These are phyloP conservation scores for Agrypnia vestita DNA, from an alignment of 1,140 invertebrate genomes.

Conservation along the genomic window DNA sequence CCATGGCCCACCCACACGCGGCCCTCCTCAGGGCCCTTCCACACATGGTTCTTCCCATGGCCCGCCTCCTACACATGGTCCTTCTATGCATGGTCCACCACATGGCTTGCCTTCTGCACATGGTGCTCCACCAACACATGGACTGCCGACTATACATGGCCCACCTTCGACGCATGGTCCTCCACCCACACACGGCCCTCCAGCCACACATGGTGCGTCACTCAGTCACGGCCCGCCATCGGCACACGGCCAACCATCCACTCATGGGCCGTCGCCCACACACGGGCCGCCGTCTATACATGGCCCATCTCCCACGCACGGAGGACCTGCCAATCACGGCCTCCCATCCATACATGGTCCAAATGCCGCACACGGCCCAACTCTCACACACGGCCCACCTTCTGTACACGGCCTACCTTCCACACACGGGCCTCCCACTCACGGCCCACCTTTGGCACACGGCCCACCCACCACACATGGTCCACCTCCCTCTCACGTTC, in stretches of 20 bases:
- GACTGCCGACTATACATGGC: conserved; percentile 60
- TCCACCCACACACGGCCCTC: not conserved
- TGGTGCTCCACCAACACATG: conserved; percentile 64
- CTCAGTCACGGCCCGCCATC: conserved; percentile 8
- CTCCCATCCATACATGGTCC: not conserved
- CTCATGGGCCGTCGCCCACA: not conserved
- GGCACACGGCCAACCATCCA: not conserved
- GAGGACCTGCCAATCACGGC: not conserved
- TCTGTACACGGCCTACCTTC: not conserved
- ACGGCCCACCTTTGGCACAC: conserved; percentile 1
- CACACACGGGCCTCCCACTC: not conserved
- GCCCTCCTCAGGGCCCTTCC: not conserved
- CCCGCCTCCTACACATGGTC: conserved; percentile 66
- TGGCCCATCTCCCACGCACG: conserved; percentile 10
- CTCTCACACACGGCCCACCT: conserved; percentile 2
- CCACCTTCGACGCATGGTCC: not conserved
- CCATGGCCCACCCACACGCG: not conserved
- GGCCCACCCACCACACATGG: conserved; percentile 4
- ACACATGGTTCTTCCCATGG: not conserved
- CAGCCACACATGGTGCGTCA: not conserved
- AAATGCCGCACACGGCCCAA: not conserved
- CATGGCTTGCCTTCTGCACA: conserved; percentile 1
- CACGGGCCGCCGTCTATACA: conserved; percentile 5
- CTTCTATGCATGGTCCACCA: conserved; percentile 48
- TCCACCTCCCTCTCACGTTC: not conserved